Conservation (phyloP, 2,888 invertebrate genomes). For the Eristalinus sepulchralis region DNA sequence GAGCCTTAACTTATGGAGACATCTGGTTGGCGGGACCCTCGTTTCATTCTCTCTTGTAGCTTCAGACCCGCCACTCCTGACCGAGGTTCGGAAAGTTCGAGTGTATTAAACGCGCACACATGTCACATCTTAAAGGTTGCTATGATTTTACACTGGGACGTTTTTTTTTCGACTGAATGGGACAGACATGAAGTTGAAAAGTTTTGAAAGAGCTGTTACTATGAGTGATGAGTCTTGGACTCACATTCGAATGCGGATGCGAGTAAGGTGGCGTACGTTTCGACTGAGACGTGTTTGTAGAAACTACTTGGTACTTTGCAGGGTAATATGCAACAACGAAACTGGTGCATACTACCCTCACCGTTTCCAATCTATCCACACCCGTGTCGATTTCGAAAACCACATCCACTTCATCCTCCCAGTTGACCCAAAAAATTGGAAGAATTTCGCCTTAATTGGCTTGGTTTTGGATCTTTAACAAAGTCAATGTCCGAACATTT, state of each 20-base stretch:
- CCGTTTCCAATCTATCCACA: too few relatives aligned
- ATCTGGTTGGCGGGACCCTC: conserved; percentile 48
- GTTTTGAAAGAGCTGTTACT: not conserved
- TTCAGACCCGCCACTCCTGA: not conserved
- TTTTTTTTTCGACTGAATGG: not conserved
- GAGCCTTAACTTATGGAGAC: conserved; percentile 69
- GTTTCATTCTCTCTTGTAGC: not conserved
- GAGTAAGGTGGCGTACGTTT: too few relatives aligned
- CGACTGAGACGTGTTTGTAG: too few relatives aligned
- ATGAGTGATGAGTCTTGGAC: too few relatives aligned
- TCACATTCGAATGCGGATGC: too few relatives aligned
- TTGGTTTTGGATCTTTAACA: not conserved
- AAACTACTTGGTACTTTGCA: too few relatives aligned
- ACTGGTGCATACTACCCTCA: too few relatives aligned
- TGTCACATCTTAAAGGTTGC: not conserved
- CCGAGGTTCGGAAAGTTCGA: not conserved
- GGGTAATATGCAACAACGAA: too few relatives aligned
- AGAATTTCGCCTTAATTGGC: too few relatives aligned
- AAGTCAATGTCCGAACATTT: not conserved
- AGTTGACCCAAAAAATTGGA: too few relatives aligned
- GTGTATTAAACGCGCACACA: not conserved
- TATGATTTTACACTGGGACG: not conserved
- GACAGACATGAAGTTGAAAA: not conserved
- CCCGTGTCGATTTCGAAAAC: too few relatives aligned
- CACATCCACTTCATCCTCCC: too few relatives aligned